Conservation (phyloP, 1,140 invertebrate genomes). For the Bombus sibiricus region DNA sequence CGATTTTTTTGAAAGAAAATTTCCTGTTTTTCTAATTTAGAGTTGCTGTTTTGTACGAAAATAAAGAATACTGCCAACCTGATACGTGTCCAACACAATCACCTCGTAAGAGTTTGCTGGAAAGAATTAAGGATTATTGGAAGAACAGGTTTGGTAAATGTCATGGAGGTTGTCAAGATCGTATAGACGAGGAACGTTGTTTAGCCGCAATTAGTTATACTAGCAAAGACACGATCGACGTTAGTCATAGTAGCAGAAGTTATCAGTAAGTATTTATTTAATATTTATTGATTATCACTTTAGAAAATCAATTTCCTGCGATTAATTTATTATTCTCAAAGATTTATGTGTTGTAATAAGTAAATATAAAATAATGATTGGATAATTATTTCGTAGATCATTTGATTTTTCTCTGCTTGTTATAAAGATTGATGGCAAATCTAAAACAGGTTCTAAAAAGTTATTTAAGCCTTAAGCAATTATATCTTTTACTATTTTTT, state of each 20-base stretch:
- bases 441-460: neutral
- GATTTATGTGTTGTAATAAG: neutral
- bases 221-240: conserved; percentile 62
- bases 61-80: conserved; percentile 65
- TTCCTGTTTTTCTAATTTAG: conserved; percentile 43
- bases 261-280: conserved; percentile 57
- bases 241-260: conserved; percentile 53
- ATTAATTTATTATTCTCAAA: neutral
- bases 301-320: neutral
- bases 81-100: conserved; percentile 46
- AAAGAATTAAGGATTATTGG: conserved; percentile 64
- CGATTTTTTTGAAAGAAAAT: neutral
- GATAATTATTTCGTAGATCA: neutral
- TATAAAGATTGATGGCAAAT: neutral
- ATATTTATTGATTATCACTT: neutral
- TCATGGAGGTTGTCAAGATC: conserved; percentile 51
- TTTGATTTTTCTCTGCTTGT: neutral
- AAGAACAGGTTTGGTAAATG: conserved; percentile 60
- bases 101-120: conserved; percentile 28
- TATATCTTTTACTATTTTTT: neutral
- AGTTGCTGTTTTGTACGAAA: conserved; percentile 68
- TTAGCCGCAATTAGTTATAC: conserved; percentile 65
- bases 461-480: neutral
- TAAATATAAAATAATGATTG: neutral
- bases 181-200: conserved; percentile 64